Percentiles rank a stretch among this genome's conserved stretches.
Evolutionary conservation across 2,113 vertebrate species (phyloP).

Genomic region (Pogonocichla stellata): DNA sequence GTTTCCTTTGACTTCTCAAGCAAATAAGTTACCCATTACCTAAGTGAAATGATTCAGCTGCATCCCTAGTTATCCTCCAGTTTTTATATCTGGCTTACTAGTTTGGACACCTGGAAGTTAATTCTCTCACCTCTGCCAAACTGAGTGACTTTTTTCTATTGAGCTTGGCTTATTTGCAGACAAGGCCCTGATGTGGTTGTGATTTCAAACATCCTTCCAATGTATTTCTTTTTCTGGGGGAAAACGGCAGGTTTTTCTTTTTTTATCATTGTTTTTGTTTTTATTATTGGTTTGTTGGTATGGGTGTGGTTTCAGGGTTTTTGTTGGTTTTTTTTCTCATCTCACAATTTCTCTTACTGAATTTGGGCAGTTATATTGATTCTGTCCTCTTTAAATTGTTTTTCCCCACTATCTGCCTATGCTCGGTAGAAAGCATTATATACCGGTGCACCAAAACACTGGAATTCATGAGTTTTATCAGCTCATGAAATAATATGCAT

Average conservation of each 20-base stretch:
- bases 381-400: background rate
- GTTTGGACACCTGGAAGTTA: conserved; percentile 14
- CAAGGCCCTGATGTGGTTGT: background rate
- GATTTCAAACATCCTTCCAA: background rate
- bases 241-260: background rate
- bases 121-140: conserved; percentile 8
- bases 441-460: background rate
- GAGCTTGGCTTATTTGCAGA: background rate
- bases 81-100: conserved; percentile 35
- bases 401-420: background rate
- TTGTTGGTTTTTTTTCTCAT: rapidly evolving
- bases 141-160: background rate
- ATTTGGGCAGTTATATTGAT: background rate
- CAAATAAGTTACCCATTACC: conserved; percentile 39
- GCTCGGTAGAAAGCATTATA: background rate
- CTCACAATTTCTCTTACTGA: background rate
- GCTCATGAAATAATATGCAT: background rate
- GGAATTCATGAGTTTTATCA: background rate
- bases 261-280: background rate
- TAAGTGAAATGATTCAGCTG: conserved; percentile 43
- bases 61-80: conserved; percentile 36
- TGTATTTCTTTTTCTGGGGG: rapidly evolving
- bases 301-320: background rate
- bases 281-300: background rate
- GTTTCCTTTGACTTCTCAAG: conserved; percentile 58